A percentile compares a stretch with the other conserved stretches of the same genome.
These are phyloP conservation scores for Drosophila helvetica DNA, from an alignment of 2,888 invertebrate species.

Conservation along the genomic window DNA sequence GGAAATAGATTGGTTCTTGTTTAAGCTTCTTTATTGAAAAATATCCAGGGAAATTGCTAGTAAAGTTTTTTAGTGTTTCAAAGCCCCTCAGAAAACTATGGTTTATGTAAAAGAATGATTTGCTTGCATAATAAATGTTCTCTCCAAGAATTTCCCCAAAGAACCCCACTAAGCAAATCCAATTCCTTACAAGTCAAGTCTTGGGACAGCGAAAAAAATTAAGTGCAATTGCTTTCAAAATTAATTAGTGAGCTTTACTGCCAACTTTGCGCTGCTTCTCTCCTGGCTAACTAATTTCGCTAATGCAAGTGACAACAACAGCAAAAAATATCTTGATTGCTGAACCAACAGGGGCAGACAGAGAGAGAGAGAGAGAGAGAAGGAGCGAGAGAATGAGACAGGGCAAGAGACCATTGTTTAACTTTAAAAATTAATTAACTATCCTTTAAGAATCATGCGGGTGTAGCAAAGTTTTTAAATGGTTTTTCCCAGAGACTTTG, in stretches of 20 bases:
- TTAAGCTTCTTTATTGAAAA: no score
- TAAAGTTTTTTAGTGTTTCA: constrained; percentile 8
- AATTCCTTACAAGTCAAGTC: constrained; percentile 26
- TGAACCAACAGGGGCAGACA: constrained; percentile 40
- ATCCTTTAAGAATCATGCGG: constrained; percentile 59
- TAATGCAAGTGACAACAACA: constrained; percentile 73
- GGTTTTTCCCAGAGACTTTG: constrained; percentile 41
- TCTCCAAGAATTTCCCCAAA: no score
- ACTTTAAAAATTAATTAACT: constrained; percentile 79
- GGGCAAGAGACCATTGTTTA: constrained; percentile 52
- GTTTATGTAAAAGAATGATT: neutral
- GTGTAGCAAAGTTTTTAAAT: constrained; percentile 54
- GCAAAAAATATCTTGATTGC: constrained; percentile 50
- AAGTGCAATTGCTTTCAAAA: constrained; percentile 62
- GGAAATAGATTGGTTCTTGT: neutral
- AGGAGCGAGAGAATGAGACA: neutral
- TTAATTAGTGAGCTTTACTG: constrained; percentile 67
- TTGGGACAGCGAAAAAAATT: constrained; percentile 42
- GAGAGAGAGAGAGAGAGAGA: neutral
- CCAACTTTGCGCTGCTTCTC: constrained; percentile 20
- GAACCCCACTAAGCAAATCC: constrained; percentile 22
- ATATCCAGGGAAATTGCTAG: neutral
- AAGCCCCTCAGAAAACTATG: neutral
- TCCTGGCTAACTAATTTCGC: constrained; percentile 59
- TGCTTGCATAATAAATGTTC: no score